phyloP scores from a whole-genome alignment of 2,888 invertebrate genomes.

The Cantharis flavilabris region DNA sequence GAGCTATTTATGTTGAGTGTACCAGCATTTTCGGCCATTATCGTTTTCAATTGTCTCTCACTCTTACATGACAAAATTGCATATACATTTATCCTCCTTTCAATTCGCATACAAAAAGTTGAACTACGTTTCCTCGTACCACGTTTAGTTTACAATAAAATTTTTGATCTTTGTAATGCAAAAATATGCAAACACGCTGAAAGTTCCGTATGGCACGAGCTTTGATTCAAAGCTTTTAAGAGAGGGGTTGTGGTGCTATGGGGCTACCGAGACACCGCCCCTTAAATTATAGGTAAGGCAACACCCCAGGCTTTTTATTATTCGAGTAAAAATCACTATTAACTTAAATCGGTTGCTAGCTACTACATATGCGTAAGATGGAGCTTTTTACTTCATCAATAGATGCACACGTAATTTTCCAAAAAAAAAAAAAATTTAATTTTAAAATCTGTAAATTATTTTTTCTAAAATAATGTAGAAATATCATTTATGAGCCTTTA shows the following conservation, averaged over 20 bases:
- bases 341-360: conserved; percentile 35
- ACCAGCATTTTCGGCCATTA: conserved; percentile 41
- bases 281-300: conserved; percentile 46
- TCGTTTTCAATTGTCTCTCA: conserved; percentile 31
- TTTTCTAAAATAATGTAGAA: background rate
- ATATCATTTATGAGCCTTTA: background rate
- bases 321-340: conserved; percentile 46
- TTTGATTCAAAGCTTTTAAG: conserved; percentile 35
- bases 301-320: conserved; percentile 42
- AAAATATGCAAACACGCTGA: conserved; percentile 54
- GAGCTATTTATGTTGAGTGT: conserved; percentile 32
- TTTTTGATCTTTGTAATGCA: conserved; percentile 50
- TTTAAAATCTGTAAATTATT: background rate
- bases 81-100: conserved; percentile 32
- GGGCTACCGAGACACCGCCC: conserved; percentile 44
- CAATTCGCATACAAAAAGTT: conserved; percentile 44
- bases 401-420: background rate
- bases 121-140: conserved; percentile 40
- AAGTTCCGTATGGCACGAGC: conserved; percentile 43
- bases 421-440: background rate
- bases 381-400: background rate
- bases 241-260: conserved; percentile 39
- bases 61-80: conserved; percentile 9
- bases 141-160: conserved; percentile 48
- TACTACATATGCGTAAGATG: background rate